Evolutionary conservation across 2,113 vertebrate species (phyloP), one percentile per base, ranked within the genome.

Genomic region (Pipra filicauda): DNA sequence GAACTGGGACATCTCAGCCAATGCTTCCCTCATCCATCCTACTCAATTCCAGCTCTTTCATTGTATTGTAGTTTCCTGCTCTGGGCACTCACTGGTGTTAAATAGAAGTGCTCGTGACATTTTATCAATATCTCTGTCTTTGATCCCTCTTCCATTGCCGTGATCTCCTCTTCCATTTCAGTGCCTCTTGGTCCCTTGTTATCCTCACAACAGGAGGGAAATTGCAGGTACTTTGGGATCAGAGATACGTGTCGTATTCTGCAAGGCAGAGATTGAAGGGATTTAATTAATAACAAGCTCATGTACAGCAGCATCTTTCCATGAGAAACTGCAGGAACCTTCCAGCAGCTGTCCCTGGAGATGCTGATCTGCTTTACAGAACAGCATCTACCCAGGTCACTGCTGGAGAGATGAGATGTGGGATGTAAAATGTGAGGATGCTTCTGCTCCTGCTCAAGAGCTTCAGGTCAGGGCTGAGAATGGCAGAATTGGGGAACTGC

Each of bases 21-120:
- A 9, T 39, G 46, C 4, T 62, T 58, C 51, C 37, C 11, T 59
- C 7, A 22, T 59, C 13, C 13, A 39, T 18, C 64, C 43, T 12
- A 20, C 23, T 52, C 13, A 43, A 3, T n/a, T 39, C 18, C 49
- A 59, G 26, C 4, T 73, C 13, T 39, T 30, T 27, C 21, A 20
- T 27, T 37, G 52, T 15, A 14, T 33, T 51, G 64, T 10, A 20
- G 4, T 52, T 65, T 48, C 30, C 41, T 49, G 7, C 12, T 35
- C 55, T 74, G 41, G 37, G 30, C 33, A 7, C 73, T 66, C 31
- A 5, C 16, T 72, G 43, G 11, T 73, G 43, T 16, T 19, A 15
- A 54, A 31, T 0, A 67, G 66, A 39, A 48, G 4, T 49, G 71
- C 51, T 71, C 7, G 9, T 8, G 10, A n/a, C 37, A 0, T 82